Evolutionary conservation across 2,888 invertebrate genomes (phyloP).

Genomic region (Rhagium mordax): DNA sequence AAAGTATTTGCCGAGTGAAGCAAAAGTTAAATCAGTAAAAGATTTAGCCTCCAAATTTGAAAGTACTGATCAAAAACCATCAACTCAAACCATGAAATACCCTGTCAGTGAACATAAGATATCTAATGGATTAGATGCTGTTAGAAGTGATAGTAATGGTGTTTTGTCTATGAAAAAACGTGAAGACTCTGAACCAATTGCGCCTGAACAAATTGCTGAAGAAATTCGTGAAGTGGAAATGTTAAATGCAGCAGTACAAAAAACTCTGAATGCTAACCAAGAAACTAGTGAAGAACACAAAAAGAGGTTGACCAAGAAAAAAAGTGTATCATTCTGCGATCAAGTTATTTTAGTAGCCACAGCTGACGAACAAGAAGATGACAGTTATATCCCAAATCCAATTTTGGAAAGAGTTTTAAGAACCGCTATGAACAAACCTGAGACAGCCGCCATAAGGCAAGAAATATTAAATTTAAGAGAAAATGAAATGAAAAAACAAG

Average conservation of each 20-base stretch:
- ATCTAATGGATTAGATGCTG: conserved; percentile 26
- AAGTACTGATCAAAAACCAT: conserved; percentile 63
- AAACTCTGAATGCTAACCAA: conserved; percentile 65
- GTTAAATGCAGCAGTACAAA: conserved; percentile 73
- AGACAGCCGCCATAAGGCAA: conserved; percentile 73
- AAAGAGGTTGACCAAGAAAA: conserved; percentile 82
- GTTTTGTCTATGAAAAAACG: conserved; percentile 60
- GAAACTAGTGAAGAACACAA: conserved; percentile 68
- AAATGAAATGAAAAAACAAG: conserved; percentile 62
- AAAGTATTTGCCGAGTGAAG: conserved; percentile 53
- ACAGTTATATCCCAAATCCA: conserved; percentile 92
- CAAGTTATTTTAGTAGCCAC: conserved; percentile 94
- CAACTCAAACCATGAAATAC: conserved; percentile 33
- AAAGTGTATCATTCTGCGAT: conserved; percentile 95
- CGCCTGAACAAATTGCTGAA: conserved; percentile 73
- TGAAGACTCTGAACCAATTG: conserved; percentile 62
- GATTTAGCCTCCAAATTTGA: conserved; percentile 90
- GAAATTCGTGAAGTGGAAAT: conserved; percentile 74
- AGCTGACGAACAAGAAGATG: conserved; percentile 92
- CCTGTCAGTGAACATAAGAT: background rate
- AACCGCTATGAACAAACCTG: conserved; percentile 85
- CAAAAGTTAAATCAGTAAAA: conserved; percentile 75
- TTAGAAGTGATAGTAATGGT: conserved; percentile 46
- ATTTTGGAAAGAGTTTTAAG: conserved; percentile 89
- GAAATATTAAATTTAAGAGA: conserved; percentile 71